Evolutionary conservation across 2,797 vertebrate species (phyloP).

Genomic region (Micromesistius poutassou): DNA sequence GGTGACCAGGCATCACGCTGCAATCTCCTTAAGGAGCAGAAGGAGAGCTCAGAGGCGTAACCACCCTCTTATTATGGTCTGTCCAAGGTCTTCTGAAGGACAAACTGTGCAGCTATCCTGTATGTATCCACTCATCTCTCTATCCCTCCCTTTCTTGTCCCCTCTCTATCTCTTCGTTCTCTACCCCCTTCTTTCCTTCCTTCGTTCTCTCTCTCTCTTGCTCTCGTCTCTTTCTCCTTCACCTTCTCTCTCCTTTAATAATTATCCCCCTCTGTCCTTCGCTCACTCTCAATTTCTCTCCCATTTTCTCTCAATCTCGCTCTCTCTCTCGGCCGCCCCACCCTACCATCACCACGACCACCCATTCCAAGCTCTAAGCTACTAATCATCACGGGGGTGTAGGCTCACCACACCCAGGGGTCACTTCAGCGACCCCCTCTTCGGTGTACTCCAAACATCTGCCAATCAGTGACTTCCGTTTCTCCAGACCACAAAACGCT

Average conservation of each 20-base stretch:
- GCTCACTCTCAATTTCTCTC: slow-evolving; percentile 35
- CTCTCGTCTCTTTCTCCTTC: slow-evolving; percentile 11
- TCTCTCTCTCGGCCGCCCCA: too few relatives aligned
- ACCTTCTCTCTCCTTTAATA: slow-evolving; percentile 1
- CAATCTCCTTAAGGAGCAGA: neutral
- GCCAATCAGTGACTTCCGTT: neutral
- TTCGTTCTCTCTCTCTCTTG: neutral
- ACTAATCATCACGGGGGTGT: neutral
- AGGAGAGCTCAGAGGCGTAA: slow-evolving; percentile 23
- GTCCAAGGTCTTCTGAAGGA: slow-evolving; percentile 65
- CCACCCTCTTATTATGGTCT: slow-evolving; percentile 52
- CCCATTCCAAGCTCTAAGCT: neutral
- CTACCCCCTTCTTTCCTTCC: neutral
- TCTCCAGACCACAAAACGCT: neutral
- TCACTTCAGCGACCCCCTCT: neutral
- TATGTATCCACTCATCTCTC: slow-evolving; percentile 25
- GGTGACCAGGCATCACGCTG: neutral
- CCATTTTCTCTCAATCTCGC: slow-evolving; percentile 32
- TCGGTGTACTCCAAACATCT: neutral
- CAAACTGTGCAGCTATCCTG: slow-evolving; percentile 43
- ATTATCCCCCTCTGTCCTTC: neutral
- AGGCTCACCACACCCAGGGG: neutral
- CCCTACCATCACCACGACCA: neutral
- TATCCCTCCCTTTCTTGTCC: slow-evolving; percentile 7
- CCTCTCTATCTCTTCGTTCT: neutral